Percentiles rank a stretch among this genome's conserved stretches.
Conservation (phyloP, 2,797 vertebrate genomes). For the Carapus acus region DNA sequence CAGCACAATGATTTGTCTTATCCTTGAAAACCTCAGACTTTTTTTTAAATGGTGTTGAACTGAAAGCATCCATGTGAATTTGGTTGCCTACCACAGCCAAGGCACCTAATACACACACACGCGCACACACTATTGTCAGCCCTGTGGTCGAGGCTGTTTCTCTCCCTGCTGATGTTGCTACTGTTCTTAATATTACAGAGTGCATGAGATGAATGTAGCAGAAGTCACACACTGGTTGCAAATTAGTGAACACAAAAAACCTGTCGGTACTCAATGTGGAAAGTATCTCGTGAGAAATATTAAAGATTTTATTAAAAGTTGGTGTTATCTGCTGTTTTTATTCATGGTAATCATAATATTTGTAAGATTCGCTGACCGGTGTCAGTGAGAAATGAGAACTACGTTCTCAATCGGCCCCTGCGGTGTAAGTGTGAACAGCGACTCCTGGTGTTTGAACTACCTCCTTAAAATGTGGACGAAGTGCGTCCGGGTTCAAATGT, state of each 20-base stretch:
- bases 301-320: conserved; percentile 74
- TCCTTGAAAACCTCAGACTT: conserved; percentile 32
- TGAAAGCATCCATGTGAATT: not conserved
- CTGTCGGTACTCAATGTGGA: conserved; percentile 60
- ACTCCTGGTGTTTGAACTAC: too few species aligned
- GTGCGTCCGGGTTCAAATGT: too few species aligned
- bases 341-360: conserved; percentile 5
- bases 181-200: conserved; percentile 76
- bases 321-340: conserved; percentile 15
- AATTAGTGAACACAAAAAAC: conserved; percentile 48
- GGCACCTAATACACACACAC: too few species aligned
- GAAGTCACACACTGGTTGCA: conserved; percentile 67
- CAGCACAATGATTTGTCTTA: conserved; percentile 9
- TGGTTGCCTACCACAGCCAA: conserved; percentile 21
- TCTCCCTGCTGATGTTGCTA: conserved; percentile 73
- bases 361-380: conserved; percentile 74
- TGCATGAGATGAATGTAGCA: conserved; percentile 71
- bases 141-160: conserved; percentile 66
- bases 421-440: too few species aligned
- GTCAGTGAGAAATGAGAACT: too few species aligned
- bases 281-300: conserved; percentile 80
- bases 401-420: too few species aligned
- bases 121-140: conserved; percentile 20
- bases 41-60: not conserved
- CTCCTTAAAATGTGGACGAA: too few species aligned